phyloP scores from a whole-genome alignment of 2,113 vertebrate genomes.

The Psammodynastes pulverulentus region DNA sequence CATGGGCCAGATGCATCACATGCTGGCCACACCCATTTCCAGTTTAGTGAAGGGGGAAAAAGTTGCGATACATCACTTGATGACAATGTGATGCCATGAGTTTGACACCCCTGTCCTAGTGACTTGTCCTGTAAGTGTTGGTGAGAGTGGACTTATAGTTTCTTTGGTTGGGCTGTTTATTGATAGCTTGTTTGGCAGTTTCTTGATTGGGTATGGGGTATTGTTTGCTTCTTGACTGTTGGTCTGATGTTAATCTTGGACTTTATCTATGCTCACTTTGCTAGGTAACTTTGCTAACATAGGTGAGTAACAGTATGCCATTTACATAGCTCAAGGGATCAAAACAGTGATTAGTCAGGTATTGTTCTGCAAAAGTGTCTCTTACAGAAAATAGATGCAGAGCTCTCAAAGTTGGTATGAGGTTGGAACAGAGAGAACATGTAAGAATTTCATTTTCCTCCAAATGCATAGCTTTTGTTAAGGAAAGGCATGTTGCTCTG shows the following conservation, averaged over 20 bases:
- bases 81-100: no score
- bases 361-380: neutral
- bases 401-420: neutral
- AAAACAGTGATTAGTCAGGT: neutral
- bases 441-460: neutral
- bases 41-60: no score
- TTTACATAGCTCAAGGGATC: neutral
- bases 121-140: neutral
- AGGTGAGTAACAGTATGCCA: neutral
- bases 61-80: no score
- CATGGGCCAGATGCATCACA: no score
- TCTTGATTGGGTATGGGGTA: neutral
- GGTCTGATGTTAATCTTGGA: neutral
- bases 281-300: neutral
- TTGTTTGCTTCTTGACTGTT: neutral
- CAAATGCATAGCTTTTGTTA: neutral
- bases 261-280: neutral
- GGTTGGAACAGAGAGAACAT: neutral
- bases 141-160: neutral
- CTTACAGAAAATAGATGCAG: neutral
- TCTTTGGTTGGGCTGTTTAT: neutral
- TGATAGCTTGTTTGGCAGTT: neutral
- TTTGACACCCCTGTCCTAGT: neutral
- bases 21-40: no score
- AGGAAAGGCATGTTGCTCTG: neutral